phyloP scores from a whole-genome alignment of 2,113 vertebrate species.

The Callaeas wilsoni region DNA sequence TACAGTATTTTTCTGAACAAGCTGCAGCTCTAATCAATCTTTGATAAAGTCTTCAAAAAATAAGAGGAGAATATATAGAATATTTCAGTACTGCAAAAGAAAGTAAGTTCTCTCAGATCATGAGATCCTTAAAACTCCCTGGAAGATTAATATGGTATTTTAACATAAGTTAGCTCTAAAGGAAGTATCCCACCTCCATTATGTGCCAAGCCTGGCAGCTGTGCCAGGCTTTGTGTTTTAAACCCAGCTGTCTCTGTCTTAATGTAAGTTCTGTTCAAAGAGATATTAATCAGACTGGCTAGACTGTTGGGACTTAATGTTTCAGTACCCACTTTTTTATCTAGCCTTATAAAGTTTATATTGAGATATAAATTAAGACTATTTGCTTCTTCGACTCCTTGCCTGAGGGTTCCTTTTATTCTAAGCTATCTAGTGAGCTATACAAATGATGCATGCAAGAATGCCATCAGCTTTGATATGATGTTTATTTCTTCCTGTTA shows the following conservation, averaged over 20 bases:
- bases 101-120: not conserved
- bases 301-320: conserved; percentile 35
- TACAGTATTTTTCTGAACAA: not conserved
- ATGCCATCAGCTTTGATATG: conserved; percentile 54
- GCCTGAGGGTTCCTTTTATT: conserved; percentile 58
- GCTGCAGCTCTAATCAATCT: not conserved
- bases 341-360: conserved; percentile 58
- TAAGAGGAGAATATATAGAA: not conserved
- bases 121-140: not conserved
- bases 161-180: not conserved
- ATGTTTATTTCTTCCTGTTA: conserved; percentile 63
- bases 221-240: conserved; percentile 15
- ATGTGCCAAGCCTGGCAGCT: not conserved
- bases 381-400: conserved; percentile 60
- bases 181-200: not conserved
- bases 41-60: not conserved
- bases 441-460: conserved; percentile 46
- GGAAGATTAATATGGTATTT: not conserved
- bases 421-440: conserved; percentile 40
- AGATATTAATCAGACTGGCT: conserved; percentile 60
- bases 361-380: conserved; percentile 68
- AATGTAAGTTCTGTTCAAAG: conserved; percentile 43
- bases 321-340: conserved; percentile 62
- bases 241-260: not conserved
- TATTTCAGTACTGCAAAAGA: not conserved